Base-by-base conservation (phyloP, 2,113 vertebrate species). In the Psephotus haematonotus region DNA sequence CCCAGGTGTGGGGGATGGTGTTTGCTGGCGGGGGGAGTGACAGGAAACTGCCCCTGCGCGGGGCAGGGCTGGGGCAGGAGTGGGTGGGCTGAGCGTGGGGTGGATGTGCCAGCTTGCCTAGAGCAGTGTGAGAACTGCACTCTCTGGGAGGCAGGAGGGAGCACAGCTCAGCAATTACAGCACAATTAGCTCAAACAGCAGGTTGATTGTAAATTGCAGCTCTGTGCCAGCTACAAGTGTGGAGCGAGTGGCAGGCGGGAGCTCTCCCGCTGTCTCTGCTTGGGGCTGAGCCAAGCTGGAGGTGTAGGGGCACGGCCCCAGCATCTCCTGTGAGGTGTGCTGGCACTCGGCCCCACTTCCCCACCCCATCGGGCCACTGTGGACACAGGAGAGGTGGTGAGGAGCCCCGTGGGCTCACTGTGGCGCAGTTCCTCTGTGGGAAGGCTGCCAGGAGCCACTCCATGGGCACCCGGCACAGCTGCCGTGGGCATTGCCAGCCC, bases 141-240 rank as follows among this genome's bases (percentile, higher is more conserved):
- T 76, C 74, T 3, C 82, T 68, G 53, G 85, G 93, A 82, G 91
- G 68, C 84, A 75, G 95, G 94, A 92, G 96, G 91, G 69, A 95
- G 70, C 91, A 31, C 91, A 85, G 91, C 94, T 84, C 95, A 91
- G 94, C 96, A 95, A 96, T 97, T 95, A 95, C 84, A 90, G 91
- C 90, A 89, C 91, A 95, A 96, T 96, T 96, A 97, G 95, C 94
- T 95, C 94, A 72, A 94, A 82, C 95, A 96, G 94, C 95, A 95
- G 96, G 95, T 80, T 96, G 96, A 91, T 89, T 95, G 94, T 89
- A 95, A 95, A 95, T 90, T 93, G 96, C 91, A 90, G 91, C 63
- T 91, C 92, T 65, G 94, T 82, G 94, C 95, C 96, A 96, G 49
- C 87, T 82, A 78, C 84, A 83, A 71, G 95, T 7, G 35, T 10